Evolutionary conservation across 2,113 vertebrate genomes (phyloP), one percentile per base, ranked within the genome.

Genomic region (Alectura lathami): DNA sequence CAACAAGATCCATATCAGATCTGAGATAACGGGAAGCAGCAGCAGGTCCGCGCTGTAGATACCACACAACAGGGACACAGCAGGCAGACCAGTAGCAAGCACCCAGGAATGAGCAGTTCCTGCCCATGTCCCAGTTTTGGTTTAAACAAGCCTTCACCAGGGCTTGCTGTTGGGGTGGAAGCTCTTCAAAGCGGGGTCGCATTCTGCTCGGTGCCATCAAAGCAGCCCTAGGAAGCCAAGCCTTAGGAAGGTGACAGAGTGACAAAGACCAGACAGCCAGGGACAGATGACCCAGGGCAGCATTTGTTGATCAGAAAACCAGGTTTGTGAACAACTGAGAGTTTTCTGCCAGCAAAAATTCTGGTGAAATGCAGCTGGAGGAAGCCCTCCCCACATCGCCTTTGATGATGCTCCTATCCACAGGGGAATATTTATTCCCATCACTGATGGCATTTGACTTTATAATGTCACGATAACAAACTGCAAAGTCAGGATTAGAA

Each of bases 401-500:
- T 90, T 75, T 34, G 32, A 68, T 14, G 40, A 89, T 70, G 69
- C 56, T 94, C 60, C 86, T 2, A 0, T 38, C 69, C 90, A 62
- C 77, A 62, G 92, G 8, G 66, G 40, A 94, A 17, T 43, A 86
- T 86, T 78, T 76, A 68, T 64, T 92, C 95, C 80, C 57, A 75
- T 62, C 43, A 5, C 40, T 60, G 42, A 81, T 92, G 69, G 53
- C 66, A 92, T 96, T 87, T 96, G 81, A 86, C 56, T 96, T 92
- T 62, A 59, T 83, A 87, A 92, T 11, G 21, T 86, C 77, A 79
- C 57, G 59, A n/a, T 4, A 82, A 70, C 73, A 86, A 30, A 82
- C 83, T 74, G 66, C 40, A 29, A 91, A 88, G 66, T 88, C 86
- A 86, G 32, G 62, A 86, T 91, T 86, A 86, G 43, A 93, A 70